Base-by-base conservation (phyloP, 2,888 invertebrate species). In the Pristionchus mayeri region DNA sequence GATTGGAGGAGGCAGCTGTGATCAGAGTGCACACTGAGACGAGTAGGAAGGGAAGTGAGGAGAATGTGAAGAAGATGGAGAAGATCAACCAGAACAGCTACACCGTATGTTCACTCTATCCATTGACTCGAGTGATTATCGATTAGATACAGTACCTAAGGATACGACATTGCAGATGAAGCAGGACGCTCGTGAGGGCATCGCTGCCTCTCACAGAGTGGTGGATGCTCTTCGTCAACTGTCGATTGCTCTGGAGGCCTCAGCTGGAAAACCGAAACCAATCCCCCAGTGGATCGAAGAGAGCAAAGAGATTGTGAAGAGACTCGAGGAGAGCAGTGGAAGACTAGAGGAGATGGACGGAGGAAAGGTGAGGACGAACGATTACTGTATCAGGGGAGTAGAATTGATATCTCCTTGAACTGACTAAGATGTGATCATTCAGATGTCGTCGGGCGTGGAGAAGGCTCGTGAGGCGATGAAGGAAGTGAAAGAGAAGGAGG, bases 241-340 rank as follows among this genome's bases (percentile, higher is more conserved):
- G 34, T 40, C 71, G 4, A 18, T 40, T 50, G 84, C 84, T 50
- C n/a, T 84, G 0, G 71, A 84, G 21, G 71, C 71, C 4, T 75
- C 71, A 7, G 84, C 84, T 50, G 84, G 84, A n/a, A 50, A 27
- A 27, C 71, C 75, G 7, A 75, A 84, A 34, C 71, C 84, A 16
- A 75, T 75, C 34, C 52, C 50, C 27, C 60, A 84, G 21, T 84
- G 84, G 84, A 75, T 84, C 30, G 71, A 84, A 52, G 84, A 87
- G 24, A 71, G 84, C 24, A 81, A 85, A 48, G 86, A 85, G 76
- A 86, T 85, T 34, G 63, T 71, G 24, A 37, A 63, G 63, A 81
- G 30, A 44, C 6, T 82, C 21, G 63, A 82, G 48, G 63, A 87
- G n/a, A 57, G 85, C 40, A 79, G 82, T 54, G 87, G 79, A 82